Conservation (phyloP, 2,113 vertebrate genomes). For the Synchiropus splendidus region DNA sequence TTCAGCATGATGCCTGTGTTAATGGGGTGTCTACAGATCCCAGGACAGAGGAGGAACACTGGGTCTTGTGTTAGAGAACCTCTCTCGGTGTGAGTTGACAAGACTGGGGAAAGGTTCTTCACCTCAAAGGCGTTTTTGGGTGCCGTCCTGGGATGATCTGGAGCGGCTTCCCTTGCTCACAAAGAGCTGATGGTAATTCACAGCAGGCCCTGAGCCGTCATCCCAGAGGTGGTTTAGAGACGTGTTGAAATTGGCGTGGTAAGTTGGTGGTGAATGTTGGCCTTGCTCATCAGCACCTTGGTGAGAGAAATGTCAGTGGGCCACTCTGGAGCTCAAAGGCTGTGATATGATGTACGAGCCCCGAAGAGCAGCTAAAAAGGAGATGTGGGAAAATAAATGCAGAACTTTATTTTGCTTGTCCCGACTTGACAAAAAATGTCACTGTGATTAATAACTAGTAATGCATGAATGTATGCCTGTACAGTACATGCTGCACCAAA, state of each 20-base stretch:
- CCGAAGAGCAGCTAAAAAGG: constrained; percentile 21
- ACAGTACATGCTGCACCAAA: too few species aligned
- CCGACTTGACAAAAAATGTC: too few species aligned
- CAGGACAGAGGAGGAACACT: constrained; percentile 43
- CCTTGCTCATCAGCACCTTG: constrained; percentile 20
- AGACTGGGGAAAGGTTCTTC: constrained; percentile 7
- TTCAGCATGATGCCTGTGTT: constrained; percentile 54
- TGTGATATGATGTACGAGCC: constrained; percentile 45
- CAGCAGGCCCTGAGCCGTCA: constrained; percentile 15
- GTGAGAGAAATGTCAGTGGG: constrained; percentile 45
- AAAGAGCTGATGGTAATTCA: constrained; percentile 46
- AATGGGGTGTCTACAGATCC: constrained; percentile 43
- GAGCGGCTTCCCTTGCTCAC: constrained; percentile 20
- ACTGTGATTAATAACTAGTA: too few species aligned
- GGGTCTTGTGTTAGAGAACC: constrained; percentile 43
- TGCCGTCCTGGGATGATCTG: constrained; percentile 9
- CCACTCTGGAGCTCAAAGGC: constrained; percentile 24
- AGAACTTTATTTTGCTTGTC: constrained; percentile 10
- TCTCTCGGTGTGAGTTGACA: constrained; percentile 20
- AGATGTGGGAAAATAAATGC: constrained; percentile 30
- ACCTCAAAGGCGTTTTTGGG: constrained; percentile 6
- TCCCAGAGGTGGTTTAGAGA: constrained; percentile 17
- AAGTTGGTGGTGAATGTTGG: constrained; percentile 23
- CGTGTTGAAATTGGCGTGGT: constrained; percentile 54
- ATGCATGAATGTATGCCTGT: too few species aligned